Conservation (phyloP, 2,113 vertebrate species). For the Macaca nemestrina region DNA sequence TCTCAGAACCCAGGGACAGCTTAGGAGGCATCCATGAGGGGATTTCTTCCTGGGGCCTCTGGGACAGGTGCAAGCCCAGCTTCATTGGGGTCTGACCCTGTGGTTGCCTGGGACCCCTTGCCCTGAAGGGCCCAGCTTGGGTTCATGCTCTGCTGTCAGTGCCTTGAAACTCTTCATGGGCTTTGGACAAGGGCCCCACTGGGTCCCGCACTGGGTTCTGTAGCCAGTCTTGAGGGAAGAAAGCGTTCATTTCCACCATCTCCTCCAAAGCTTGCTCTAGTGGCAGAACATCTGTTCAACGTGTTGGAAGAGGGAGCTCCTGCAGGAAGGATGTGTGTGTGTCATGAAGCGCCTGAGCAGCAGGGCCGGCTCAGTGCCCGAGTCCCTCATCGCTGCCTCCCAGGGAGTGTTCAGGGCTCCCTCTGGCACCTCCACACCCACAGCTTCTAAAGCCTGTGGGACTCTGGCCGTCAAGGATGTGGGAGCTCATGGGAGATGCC, state of each 20-base stretch:
- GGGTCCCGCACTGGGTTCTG: neutral
- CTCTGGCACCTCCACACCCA: neutral
- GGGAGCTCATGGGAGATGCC: neutral
- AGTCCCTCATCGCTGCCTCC: neutral
- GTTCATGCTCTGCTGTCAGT: rapidly evolving
- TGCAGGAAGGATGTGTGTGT: rapidly evolving
- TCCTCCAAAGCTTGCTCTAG: rapidly evolving
- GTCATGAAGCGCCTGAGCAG: rapidly evolving
- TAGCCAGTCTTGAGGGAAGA: neutral
- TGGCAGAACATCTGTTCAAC: neutral
- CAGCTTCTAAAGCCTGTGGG: neutral
- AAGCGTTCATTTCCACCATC: rapidly evolving
- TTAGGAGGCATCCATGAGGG: rapidly evolving
- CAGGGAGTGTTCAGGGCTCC: rapidly evolving
- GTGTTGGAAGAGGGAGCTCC: rapidly evolving
- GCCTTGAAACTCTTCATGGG: rapidly evolving
- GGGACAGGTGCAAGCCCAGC: neutral
- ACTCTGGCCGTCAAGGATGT: neutral
- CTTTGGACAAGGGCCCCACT: rapidly evolving
- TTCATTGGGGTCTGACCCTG: too few species aligned
- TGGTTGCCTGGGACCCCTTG: neutral
- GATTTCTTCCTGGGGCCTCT: rapidly evolving
- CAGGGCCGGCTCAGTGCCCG: neutral
- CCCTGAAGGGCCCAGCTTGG: neutral
- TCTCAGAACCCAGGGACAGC: neutral